Base-by-base conservation (phyloP, 1,140 invertebrate species). In the Ganaspis sp. region DNA sequence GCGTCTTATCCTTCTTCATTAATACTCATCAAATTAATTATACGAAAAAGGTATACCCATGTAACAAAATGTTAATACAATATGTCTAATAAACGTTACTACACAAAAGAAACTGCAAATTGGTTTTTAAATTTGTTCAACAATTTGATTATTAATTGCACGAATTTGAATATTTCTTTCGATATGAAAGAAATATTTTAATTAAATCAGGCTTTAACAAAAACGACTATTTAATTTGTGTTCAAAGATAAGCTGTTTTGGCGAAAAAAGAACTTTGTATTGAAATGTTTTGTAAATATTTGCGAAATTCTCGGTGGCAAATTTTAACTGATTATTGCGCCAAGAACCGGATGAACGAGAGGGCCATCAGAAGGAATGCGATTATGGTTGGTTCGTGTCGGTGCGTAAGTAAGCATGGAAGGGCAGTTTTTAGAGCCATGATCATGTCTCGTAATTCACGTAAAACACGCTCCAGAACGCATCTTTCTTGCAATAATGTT, bases 231-330 rank as follows among this genome's bases (percentile, higher is more conserved):
- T 34, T 34, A 34, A 34, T 34, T 34, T 34, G 29, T 6, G 29
- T 6, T 34, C 6, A 34, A 34, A 40, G 37, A 38, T 38, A 40
- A 40, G 38, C 12, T 40, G 4, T 40, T 9, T 40, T 40, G 9
- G 12, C 40, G 34, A 64, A 40, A 54, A 11, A 38, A 42, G 21
- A 49, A 74, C 17, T 64, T 69, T 34, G 34, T 34, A 34, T 45
- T 17, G 26, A 72, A 49, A 49, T 21, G 37, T 15, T n/a, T 12
- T 17, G 69, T 34, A 77, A 77, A 77, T 73, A 77, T 58, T 78
- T 69, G 76, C 73, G 79, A 76, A 83, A 85, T 81, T 77, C 38
- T 29, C 69, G 76, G 72, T 76, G 73, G 72, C 79, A 74, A 78
- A 81, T 83, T 84, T 79, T 75, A 70, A 74, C 73, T 73, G 38